A percentile compares a stretch with the other conserved stretches of the same genome.
phyloP scores from a whole-genome alignment of 2,888 invertebrate genomes.

The Notodonta ziczac region DNA sequence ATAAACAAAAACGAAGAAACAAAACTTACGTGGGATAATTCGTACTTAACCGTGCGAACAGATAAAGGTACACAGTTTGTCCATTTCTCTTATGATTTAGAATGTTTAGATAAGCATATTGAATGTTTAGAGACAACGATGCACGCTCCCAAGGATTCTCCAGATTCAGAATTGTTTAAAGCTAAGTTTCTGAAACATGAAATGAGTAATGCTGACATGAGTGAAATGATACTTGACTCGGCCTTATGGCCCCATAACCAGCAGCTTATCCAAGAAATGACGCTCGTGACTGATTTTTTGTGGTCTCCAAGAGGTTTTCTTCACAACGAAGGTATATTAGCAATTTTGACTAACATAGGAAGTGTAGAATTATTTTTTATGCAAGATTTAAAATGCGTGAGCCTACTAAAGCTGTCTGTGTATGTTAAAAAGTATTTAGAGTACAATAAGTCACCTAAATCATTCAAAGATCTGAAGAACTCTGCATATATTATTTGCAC shows the following conservation, averaged over 20 bases:
- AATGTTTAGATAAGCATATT: slow-evolving; percentile 62
- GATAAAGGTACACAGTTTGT: slow-evolving; percentile 62
- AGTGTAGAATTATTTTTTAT: slow-evolving; percentile 57
- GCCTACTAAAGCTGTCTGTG: slow-evolving; percentile 53
- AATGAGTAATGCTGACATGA: slow-evolving; percentile 58
- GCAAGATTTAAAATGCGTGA: slow-evolving; percentile 46
- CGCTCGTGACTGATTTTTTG: slow-evolving; percentile 46
- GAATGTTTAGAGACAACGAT: slow-evolving; percentile 56
- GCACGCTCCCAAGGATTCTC: slow-evolving; percentile 52
- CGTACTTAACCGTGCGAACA: slow-evolving; percentile 52
- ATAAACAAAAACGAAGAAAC: slow-evolving; percentile 58
- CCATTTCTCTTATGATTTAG: slow-evolving; percentile 57
- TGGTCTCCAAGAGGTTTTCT: slow-evolving; percentile 63
- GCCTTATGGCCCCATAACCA: slow-evolving; percentile 68
- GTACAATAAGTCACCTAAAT: slow-evolving; percentile 27
- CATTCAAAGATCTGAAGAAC: slow-evolving; percentile 51
- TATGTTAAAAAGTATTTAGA: slow-evolving; percentile 40
- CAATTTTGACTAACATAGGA: slow-evolving; percentile 68
- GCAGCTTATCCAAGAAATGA: slow-evolving; percentile 58
- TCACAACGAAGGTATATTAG: slow-evolving; percentile 51
- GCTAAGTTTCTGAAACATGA: slow-evolving; percentile 42
- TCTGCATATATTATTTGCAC: slow-evolving; percentile 53
- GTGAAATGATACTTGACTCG: slow-evolving; percentile 65
- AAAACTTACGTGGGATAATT: slow-evolving; percentile 55
- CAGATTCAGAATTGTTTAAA: slow-evolving; percentile 53